These are phyloP conservation scores for Dione juno DNA, from an alignment of 2,888 invertebrate species.

Conservation along the genomic window DNA sequence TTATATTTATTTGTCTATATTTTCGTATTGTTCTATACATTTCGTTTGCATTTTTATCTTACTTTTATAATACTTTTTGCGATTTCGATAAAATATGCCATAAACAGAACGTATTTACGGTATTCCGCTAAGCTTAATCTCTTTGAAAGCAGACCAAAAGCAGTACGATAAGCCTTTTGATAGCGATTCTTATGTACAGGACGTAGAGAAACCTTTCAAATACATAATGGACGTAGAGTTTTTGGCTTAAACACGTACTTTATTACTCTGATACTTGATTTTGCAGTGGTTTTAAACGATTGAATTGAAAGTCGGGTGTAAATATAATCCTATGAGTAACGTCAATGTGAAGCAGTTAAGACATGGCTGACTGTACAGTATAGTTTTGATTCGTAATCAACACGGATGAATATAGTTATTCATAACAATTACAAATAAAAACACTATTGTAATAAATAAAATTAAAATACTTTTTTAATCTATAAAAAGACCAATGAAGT, in stretches of 20 bases:
- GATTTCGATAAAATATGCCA: conserved; percentile 11
- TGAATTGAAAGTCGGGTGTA: too few relatives aligned
- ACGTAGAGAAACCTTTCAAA: conserved; percentile 30
- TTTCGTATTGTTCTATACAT: not conserved
- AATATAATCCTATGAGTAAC: too few relatives aligned
- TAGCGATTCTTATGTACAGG: conserved; percentile 34
- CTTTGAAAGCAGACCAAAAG: conserved; percentile 37
- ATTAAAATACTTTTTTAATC: too few relatives aligned
- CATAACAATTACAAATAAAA: too few relatives aligned
- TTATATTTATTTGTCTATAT: not conserved
- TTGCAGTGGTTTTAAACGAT: not conserved
- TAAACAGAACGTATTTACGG: conserved; percentile 29
- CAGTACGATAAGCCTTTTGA: conserved; percentile 43
- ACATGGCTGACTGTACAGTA: too few relatives aligned
- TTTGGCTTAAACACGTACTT: conserved; percentile 17
- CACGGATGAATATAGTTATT: too few relatives aligned
- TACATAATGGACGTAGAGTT: conserved; percentile 26
- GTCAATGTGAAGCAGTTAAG: too few relatives aligned
- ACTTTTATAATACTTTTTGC: not conserved
- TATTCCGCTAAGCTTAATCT: conserved; percentile 39
- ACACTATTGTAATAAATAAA: too few relatives aligned
- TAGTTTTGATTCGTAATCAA: too few relatives aligned
- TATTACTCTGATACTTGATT: conserved; percentile 14
- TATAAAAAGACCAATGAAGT: too few relatives aligned
- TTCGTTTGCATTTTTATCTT: not conserved